Evolutionary conservation across 2,888 invertebrate species (phyloP), one percentile per base, ranked within the genome.

Genomic region (Diaperis boleti): DNA sequence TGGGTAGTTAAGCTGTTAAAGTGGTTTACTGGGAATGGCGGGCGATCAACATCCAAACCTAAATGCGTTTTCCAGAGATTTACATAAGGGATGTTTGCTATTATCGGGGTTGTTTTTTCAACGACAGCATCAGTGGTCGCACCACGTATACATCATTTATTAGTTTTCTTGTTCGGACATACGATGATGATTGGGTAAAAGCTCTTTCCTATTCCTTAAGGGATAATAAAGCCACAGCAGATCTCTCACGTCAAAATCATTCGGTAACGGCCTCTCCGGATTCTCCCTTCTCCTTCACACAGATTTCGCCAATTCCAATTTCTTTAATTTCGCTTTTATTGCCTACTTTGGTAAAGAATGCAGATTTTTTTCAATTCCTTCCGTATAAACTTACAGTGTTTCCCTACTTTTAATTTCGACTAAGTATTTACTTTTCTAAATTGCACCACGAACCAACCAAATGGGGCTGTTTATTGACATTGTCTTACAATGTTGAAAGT

Each of bases 241-340:
- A 49, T 49, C 35, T 49, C 49, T 49, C 35, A 49, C 35, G 49
- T 49, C 49, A 49, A 49, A 49, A 49, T 49, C 49, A 35, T 49
- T 18, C 35, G 35, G 49, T 49, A 49, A 49, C 49, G 49, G 49
- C 18, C 49, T 35, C 10, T 49, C 18, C 18, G 49, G 18, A 35
- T 49, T 47, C 47, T 47, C 18, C 31, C 10, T 49, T 49, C 49
- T 11, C 35, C 20, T 35, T 49, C 35, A 49, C 49, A 49, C 35
- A 20, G 35, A 49, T 49, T 49, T 20, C 35, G 18, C 49, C 15
- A 20, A 35, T 49, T 10, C 20, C 18, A 15, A 47, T 33, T 49
- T 35, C 49, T 49, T 49, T 49, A 49, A 49, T 35, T 49, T 35
- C 17, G 6, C n/a, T 13, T 49, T 35, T 49, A 49, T 49, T 49